Evolutionary conservation across 2,888 invertebrate genomes (phyloP), one percentile per base, ranked within the genome.

Genomic region (Adela reaumurella): DNA sequence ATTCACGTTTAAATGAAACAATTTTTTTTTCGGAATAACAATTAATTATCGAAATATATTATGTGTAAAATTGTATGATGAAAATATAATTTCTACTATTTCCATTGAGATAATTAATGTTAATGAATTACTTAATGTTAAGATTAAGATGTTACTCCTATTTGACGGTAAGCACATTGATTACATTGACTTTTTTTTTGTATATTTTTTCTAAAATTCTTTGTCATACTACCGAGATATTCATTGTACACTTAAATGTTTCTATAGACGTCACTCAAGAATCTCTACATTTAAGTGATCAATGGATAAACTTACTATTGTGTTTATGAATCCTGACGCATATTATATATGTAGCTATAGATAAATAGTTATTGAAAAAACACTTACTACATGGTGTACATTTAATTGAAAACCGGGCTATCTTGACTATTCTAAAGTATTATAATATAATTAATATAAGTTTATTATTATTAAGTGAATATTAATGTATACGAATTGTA

Each of bases 331-430:
- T 35, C 11, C 35, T 35, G 35, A 3, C 35, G 35, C n/a, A 35
- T 35, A 35, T 14, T 35, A 14, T 14, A n/a, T n/a, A n/a, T n/a
- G n/a, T n/a, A 35, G 35, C 35, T 35, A 35, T 14, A 14, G 35
- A 45, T 47, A 19, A 50, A 47, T 45, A n/a, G n/a, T n/a, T n/a
- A 50, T 47, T 46, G 47, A 47, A 47, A 50, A 19, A 47, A 46
- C 45, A 46, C 35, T 47, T 49, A 49, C 19, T 42, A 63, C 67
- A 71, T 66, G 61, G 65, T 68, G 68, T 74, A 72, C 66, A 67
- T 64, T 72, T 66, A 77, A 77, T 74, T 74, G 68, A 79, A 79
- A 80, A 77, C 79, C 74, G 77, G 78, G 72, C 74, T 80, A 80
- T 80, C 78, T 62, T 79, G 79, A 64, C 78, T 79, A 80, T 62